Evolutionary conservation across 2,113 vertebrate species (phyloP).

Genomic region (Prunella himalayana): DNA sequence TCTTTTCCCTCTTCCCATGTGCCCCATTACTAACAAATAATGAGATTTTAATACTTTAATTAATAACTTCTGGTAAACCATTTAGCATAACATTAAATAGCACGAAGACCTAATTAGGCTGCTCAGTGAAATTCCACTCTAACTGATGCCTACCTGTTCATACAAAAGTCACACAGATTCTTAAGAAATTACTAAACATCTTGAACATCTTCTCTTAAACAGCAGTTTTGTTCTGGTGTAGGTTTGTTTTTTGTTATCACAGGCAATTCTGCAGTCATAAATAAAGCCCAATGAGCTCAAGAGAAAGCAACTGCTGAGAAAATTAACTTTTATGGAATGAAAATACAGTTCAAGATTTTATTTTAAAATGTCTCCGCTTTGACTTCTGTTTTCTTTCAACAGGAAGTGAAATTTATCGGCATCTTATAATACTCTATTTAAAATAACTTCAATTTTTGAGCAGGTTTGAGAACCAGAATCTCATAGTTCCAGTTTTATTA

Average conservation of each 20-base stretch:
- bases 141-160: slow-evolving; percentile 14
- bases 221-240: neutral
- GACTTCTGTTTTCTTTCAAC: neutral
- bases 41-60: slow-evolving; percentile 48
- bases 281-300: neutral
- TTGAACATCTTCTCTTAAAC: neutral
- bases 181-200: neutral
- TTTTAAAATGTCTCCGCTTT: neutral
- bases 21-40: slow-evolving; percentile 20
- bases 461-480: neutral
- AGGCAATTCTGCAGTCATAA: neutral
- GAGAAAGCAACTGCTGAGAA: neutral
- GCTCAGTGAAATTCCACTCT: neutral
- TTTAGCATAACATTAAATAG: slow-evolving; percentile 44
- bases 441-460: neutral
- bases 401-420: neutral
- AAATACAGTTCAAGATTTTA: neutral
- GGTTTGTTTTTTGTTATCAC: neutral
- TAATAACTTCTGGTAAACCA: slow-evolving; percentile 48
- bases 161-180: neutral
- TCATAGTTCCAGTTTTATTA: neutral
- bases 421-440: neutral
- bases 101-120: slow-evolving; percentile 24
- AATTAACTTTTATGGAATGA: neutral
- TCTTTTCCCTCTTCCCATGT: neutral